These are phyloP conservation scores for Bicyclus anynana DNA, from an alignment of 1,140 invertebrate genomes.

Conservation along the genomic window DNA sequence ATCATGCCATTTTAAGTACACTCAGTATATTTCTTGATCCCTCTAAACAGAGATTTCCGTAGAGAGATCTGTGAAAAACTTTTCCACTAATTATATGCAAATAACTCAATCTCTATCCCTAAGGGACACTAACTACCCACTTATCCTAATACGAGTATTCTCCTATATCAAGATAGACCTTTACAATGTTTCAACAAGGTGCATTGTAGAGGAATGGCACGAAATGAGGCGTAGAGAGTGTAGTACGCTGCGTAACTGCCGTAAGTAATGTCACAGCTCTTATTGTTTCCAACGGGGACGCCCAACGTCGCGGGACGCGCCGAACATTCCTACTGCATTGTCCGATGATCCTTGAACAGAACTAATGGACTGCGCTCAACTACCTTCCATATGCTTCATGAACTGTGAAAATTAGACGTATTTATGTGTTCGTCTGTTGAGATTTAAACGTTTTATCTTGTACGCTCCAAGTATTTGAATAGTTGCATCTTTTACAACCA, in stretches of 20 bases:
- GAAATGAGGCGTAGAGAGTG: constrained; percentile 44
- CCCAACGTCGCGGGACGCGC: not conserved
- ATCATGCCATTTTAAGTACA: no score
- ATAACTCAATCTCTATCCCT: no score
- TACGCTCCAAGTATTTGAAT: no score
- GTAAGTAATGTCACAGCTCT: constrained; percentile 56
- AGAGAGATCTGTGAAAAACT: no score
- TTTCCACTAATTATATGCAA: no score
- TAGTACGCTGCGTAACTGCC: constrained; percentile 40
- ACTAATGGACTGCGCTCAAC: constrained; percentile 28
- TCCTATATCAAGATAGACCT: not conserved
- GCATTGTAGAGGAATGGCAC: constrained; percentile 18
- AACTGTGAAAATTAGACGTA: not conserved
- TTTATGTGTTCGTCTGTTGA: not conserved
- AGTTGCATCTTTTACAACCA: no score
- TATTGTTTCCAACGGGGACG: constrained; percentile 40
- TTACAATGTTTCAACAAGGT: not conserved
- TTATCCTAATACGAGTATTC: not conserved
- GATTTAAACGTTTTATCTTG: not conserved
- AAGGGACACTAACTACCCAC: not conserved
- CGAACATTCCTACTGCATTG: constrained; percentile 34
- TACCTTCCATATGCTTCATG: not conserved
- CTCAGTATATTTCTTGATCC: no score
- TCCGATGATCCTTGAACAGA: constrained; percentile 35
- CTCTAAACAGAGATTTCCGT: no score